Evolutionary conservation across 2,113 vertebrate species (phyloP).

Genomic region (Illadopsis cleaveri): DNA sequence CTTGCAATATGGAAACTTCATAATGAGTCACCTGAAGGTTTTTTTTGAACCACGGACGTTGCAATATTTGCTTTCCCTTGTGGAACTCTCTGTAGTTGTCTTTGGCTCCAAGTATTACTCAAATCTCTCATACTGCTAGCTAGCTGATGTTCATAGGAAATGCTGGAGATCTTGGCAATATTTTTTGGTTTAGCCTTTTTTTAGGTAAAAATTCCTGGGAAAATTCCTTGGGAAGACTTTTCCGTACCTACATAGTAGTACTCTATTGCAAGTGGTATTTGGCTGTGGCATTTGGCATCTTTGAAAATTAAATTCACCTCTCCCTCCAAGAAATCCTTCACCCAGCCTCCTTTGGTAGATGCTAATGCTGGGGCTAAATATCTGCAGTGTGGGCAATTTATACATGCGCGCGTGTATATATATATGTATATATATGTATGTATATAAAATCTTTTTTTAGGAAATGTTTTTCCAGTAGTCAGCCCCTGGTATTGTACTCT

Average conservation of each 20-base stretch:
- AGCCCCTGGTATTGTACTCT: neutral
- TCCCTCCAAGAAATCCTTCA: neutral
- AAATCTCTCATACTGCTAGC: neutral
- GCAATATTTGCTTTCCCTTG: neutral
- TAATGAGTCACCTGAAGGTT: neutral
- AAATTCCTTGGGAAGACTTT: neutral
- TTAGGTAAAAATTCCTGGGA: neutral
- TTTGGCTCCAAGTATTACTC: neutral
- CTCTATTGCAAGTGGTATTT: neutral
- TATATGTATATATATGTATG: neutral
- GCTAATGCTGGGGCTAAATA: neutral
- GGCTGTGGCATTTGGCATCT: neutral
- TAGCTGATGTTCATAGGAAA: neutral
- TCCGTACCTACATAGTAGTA: neutral
- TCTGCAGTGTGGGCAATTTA: neutral
- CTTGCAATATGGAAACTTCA: neutral
- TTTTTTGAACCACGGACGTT: neutral
- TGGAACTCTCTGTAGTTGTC: neutral
- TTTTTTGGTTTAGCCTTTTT: neutral
- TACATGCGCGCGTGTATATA: neutral
- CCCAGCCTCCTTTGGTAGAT: neutral
- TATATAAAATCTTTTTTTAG: too few relatives aligned
- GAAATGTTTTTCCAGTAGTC: neutral
- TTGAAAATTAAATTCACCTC: neutral
- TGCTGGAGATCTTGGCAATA: neutral